Evolutionary conservation across 2,113 vertebrate species (phyloP).

Genomic region (Calyptomena viridis): DNA sequence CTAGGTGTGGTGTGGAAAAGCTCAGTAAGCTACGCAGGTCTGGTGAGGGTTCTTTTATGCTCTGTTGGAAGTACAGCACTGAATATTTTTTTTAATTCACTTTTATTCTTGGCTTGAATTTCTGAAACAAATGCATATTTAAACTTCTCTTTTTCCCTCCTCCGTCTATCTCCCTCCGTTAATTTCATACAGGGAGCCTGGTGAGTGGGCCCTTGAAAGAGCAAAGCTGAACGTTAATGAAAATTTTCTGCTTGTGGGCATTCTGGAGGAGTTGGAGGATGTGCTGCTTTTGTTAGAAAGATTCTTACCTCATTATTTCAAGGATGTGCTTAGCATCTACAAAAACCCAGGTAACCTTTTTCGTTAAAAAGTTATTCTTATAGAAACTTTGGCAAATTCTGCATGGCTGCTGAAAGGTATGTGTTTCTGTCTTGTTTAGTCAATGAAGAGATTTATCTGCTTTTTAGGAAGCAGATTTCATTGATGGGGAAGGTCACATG

Average conservation of each 20-base stretch:
- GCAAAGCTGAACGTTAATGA: slow-evolving; percentile 95
- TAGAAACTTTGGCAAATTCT: background rate
- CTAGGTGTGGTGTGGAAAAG: background rate
- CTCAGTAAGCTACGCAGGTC: background rate
- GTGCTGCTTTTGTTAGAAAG: slow-evolving; percentile 96
- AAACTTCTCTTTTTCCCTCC: background rate
- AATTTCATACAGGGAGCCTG: slow-evolving; percentile 85
- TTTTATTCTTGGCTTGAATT: background rate
- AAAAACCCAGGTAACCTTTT: slow-evolving; percentile 88
- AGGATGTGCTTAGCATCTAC: slow-evolving; percentile 93
- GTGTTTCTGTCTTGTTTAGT: background rate
- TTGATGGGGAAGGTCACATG: background rate
- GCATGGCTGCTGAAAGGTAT: background rate
- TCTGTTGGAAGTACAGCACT: background rate
- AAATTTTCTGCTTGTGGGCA: slow-evolving; percentile 96
- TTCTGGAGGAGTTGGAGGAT: slow-evolving; percentile 97
- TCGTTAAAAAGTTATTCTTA: background rate
- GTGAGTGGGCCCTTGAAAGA: slow-evolving; percentile 93
- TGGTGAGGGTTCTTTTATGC: background rate
- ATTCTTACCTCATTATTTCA: slow-evolving; percentile 99
- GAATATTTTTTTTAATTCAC: background rate
- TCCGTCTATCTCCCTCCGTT: background rate
- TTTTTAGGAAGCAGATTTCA: background rate
- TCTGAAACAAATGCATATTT: background rate
- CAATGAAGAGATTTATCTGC: background rate